Percentiles rank a stretch among this genome's conserved stretches.
Conservation (phyloP, 2,797 vertebrate genomes). For the Sebastes itinus region DNA sequence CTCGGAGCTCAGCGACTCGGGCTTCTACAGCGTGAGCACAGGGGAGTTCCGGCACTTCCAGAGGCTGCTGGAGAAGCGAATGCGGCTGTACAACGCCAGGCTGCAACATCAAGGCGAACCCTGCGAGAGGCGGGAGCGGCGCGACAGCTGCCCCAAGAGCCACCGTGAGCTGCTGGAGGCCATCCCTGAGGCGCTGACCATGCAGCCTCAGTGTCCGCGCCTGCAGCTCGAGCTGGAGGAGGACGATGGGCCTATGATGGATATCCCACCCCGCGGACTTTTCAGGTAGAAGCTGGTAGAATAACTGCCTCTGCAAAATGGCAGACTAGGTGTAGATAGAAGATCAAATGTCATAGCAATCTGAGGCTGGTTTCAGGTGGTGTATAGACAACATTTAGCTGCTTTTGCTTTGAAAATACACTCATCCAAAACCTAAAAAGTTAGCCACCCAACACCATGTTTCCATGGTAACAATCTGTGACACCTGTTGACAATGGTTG, state of each 20-base stretch:
- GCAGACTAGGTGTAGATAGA: background rate
- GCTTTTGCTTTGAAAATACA: background rate
- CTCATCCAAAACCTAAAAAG: background rate
- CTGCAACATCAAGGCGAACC: slow-evolving; percentile 79
- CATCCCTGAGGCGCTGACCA: slow-evolving; percentile 81
- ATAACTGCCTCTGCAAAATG: background rate
- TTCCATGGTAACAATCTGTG: background rate
- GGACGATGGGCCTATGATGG: slow-evolving; percentile 33
- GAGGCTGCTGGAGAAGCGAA: slow-evolving; percentile 83
- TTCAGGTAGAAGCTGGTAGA: slow-evolving; percentile 65
- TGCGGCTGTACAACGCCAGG: slow-evolving; percentile 79
- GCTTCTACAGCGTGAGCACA: slow-evolving; percentile 82
- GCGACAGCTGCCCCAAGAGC: slow-evolving; percentile 82
- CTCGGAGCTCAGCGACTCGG: slow-evolving; percentile 81
- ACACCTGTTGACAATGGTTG: background rate
- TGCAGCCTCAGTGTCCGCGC: slow-evolving; percentile 74
- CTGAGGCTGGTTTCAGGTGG: background rate
- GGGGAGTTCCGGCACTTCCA: slow-evolving; percentile 85
- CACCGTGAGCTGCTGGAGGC: slow-evolving; percentile 84
- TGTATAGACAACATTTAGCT: background rate
- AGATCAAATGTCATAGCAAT: background rate
- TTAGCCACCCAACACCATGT: background rate
- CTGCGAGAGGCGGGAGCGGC: slow-evolving; percentile 75
- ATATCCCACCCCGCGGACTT: slow-evolving; percentile 63
- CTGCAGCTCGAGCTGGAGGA: slow-evolving; percentile 58